Percentiles rank a stretch among this genome's conserved stretches.
Evolutionary conservation across 2,888 invertebrate genomes (phyloP).

Genomic region (Sphinx pinastri): DNA sequence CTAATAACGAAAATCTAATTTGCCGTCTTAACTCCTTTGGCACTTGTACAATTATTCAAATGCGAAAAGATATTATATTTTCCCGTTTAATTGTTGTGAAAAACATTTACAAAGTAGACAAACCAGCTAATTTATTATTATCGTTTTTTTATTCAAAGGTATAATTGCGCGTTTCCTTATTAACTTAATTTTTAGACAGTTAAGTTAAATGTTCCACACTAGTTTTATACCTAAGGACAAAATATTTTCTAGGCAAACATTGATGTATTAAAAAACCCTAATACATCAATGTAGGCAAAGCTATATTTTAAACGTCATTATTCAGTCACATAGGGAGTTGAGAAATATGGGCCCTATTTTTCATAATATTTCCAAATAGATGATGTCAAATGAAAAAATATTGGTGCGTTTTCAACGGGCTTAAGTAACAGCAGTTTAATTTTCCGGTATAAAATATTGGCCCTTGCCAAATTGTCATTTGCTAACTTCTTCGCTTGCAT

Average conservation of each 20-base stretch:
- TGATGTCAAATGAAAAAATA: neutral
- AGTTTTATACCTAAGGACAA: neutral
- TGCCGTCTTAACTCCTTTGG: no score
- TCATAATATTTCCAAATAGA: neutral
- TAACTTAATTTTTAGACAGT: neutral
- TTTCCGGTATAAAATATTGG: neutral
- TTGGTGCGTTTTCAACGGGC: neutral
- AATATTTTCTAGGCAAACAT: no score
- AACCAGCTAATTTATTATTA: no score
- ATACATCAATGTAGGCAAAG: no score
- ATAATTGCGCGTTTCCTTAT: neutral
- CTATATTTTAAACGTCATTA: no score
- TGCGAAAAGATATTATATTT: no score
- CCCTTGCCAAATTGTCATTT: constrained; percentile 6
- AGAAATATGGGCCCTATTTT: neutral
- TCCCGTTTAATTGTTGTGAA: no score
- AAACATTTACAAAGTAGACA: no score
- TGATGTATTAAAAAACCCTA: no score
- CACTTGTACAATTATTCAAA: no score
- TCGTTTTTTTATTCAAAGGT: neutral
- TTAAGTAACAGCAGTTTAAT: neutral
- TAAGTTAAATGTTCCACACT: neutral
- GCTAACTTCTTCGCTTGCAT: neutral
- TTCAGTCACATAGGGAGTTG: no score
- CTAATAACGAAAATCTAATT: no score